Evolutionary conservation across 2,113 vertebrate species (phyloP), one percentile per base, ranked within the genome.

Genomic region (Rousettus leschenaultii): DNA sequence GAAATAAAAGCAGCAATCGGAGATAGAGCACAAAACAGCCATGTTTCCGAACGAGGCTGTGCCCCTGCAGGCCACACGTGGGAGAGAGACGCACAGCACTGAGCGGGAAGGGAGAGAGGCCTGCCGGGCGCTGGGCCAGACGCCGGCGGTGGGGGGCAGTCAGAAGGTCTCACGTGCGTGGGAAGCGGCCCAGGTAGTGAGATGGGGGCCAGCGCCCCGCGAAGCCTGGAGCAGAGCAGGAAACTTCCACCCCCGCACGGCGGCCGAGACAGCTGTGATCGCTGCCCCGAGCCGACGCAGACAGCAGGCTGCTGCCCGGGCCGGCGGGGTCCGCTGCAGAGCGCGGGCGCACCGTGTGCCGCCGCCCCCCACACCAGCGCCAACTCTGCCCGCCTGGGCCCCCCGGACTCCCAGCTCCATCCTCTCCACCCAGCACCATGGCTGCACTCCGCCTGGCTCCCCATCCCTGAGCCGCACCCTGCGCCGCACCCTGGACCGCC

Each of bases 341-440:
- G 6, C 40, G 9, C 7, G 0, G 1, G 3, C 0, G 0, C 4
- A 14, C 33, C 40, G 22, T 1, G 7, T 4, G 4, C 70, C 22
- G 6, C 16, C 16, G 45, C 24, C 26, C 28, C 2, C 12, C 63
- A 38, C 57, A 13, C 30, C 21, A 82, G 5, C 4, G 8, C 57
- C 15, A 21, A 15, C 26, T 40, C 68, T 12, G 3, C 15, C 35
- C 7, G 0, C 8, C 6, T 12, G 6, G 9, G 18, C 30, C 77
- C 65, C 43, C n/a, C 6, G 28, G 19, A 15, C 92, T 66, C 61
- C 38, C 48, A 10, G n/a, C 59, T 77, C 35, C 19, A 21, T 45
- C 28, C 2, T 28, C 74, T 66, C 66, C 11, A 19, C 14, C 13
- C 75, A 43, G 53, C n/a, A 33, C 74, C 12, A 48, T 5, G 0